These are phyloP conservation scores for Diprion similis DNA, from an alignment of 1,140 invertebrate species.

Conservation along the genomic window DNA sequence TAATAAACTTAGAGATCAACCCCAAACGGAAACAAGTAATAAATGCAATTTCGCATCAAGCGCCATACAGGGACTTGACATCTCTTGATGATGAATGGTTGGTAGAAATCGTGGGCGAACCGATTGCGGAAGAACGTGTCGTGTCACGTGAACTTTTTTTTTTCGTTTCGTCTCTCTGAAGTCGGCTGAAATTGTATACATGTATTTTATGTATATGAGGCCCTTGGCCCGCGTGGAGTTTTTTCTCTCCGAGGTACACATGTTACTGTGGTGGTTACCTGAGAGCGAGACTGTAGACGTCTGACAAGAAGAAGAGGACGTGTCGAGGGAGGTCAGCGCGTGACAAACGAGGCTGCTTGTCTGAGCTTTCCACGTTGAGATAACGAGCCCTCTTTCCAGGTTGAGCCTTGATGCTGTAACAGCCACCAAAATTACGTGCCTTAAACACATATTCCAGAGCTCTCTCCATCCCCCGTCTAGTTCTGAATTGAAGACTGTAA, in stretches of 20 bases:
- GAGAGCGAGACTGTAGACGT: slow-evolving; percentile 29
- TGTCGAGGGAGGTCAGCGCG: slow-evolving; percentile 49
- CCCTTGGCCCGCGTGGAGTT: not conserved
- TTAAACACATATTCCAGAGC: slow-evolving; percentile 40
- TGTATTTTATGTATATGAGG: not conserved
- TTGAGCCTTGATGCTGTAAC: slow-evolving; percentile 29
- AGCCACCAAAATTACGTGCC: slow-evolving; percentile 44
- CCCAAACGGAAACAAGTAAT: too few relatives aligned
- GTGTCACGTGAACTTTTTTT: not conserved
- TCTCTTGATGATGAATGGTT: too few relatives aligned
- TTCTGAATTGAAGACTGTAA: slow-evolving; percentile 43
- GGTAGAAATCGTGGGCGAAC: too few relatives aligned
- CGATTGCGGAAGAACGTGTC: too few relatives aligned
- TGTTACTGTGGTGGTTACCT: slow-evolving; percentile 18
- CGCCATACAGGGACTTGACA: too few relatives aligned
- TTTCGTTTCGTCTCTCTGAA: not conserved
- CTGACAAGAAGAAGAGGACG: slow-evolving; percentile 39
- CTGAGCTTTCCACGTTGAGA: slow-evolving; percentile 47
- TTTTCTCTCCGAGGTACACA: not conserved
- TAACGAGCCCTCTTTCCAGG: slow-evolving; percentile 48
- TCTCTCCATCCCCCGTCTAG: slow-evolving; percentile 29
- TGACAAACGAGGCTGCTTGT: slow-evolving; percentile 58
- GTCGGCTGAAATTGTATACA: not conserved
- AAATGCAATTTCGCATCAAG: too few relatives aligned
- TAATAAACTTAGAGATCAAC: too few relatives aligned